Percentiles rank a stretch among this genome's conserved stretches.
Conservation (phyloP, 2,888 invertebrate genomes). For the Macropis europaea region DNA sequence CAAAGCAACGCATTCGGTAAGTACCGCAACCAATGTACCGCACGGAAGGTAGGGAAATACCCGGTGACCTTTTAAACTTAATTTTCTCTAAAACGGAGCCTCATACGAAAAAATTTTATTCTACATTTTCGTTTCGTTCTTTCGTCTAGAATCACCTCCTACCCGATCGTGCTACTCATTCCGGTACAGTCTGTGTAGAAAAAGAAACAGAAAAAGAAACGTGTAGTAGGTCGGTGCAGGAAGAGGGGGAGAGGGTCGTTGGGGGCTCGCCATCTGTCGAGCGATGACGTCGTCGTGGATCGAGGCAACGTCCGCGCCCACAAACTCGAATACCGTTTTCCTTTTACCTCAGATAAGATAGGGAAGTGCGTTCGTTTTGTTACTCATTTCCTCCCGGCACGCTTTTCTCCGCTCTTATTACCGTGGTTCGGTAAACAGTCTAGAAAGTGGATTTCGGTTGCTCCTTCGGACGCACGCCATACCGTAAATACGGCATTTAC, state of each 20-base stretch:
- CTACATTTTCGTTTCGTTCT: too few species aligned
- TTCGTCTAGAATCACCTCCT: too few species aligned
- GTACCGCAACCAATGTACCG: too few species aligned
- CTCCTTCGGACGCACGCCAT: neutral
- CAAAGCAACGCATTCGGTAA: too few species aligned
- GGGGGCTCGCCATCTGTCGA: conserved; percentile 51
- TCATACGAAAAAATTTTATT: too few species aligned
- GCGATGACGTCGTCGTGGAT: conserved; percentile 28
- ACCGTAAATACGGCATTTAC: neutral
- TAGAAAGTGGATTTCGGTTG: neutral
- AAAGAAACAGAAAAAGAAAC: too few species aligned
- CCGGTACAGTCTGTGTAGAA: too few species aligned
- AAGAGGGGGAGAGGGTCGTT: conserved; percentile 16
- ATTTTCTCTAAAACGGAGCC: too few species aligned
- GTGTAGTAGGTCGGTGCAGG: too few species aligned
- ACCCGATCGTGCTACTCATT: too few species aligned
- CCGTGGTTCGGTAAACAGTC: neutral
- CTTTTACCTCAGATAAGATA: conserved; percentile 22
- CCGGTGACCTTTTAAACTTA: too few species aligned
- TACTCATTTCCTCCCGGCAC: neutral
- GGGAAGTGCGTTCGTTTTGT: neutral
- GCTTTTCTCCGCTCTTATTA: neutral
- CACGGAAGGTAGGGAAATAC: too few species aligned
- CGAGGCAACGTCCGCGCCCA: conserved; percentile 11
- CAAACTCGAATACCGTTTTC: neutral